Base-by-base conservation (phyloP, 1,140 invertebrate species). In the Lethrus apterus region DNA sequence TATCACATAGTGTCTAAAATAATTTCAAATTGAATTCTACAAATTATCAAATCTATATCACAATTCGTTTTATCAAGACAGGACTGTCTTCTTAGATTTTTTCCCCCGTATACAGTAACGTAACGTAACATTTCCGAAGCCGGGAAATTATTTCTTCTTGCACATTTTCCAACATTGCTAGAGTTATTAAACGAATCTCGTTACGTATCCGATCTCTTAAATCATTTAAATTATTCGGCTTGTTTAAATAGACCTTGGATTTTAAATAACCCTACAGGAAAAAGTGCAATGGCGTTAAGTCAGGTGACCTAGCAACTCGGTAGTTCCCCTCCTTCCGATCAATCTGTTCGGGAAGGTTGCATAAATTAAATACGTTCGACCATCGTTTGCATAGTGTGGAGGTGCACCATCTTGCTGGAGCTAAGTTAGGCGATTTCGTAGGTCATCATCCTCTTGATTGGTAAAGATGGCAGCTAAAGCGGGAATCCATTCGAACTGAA, bases 361-460 rank as follows among this genome's bases (percentile, higher is more conserved):
- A 33, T 33, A 5, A n/a, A n/a, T n/a, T 15, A 33, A 33, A 33
- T 8, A 33, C 13, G 5, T 5, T 9, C 31, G 31, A 33, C 5
- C 31, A 33, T 26, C n/a, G 23, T 7, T 5, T 26, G 23, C n/a
- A n/a, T 26, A 26, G 23, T 26, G 23, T 26, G 31, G n/a, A 33
- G 49, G 20, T 14, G 45, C 33, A 41, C 41, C 50, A 48, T 52
- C 50, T 40, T 52, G 48, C 20, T 46, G 52, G 26, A 48, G 48
- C 30, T 36, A 50, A 32, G 44, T 17, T 19, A 29, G 31, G 19
- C 36, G 10, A 20, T 48, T 32, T 30, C 41, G 51, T 9, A 41
- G 11, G 26, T 49, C 34, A 26, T 29, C 24, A 24, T 50, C 44
- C 8, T 46, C 40, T 44, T 32, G n/a, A 44, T 46, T 54, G 30